Evolutionary conservation across 2,797 vertebrate genomes (phyloP).

Genomic region (Aldrovandia affinis): DNA sequence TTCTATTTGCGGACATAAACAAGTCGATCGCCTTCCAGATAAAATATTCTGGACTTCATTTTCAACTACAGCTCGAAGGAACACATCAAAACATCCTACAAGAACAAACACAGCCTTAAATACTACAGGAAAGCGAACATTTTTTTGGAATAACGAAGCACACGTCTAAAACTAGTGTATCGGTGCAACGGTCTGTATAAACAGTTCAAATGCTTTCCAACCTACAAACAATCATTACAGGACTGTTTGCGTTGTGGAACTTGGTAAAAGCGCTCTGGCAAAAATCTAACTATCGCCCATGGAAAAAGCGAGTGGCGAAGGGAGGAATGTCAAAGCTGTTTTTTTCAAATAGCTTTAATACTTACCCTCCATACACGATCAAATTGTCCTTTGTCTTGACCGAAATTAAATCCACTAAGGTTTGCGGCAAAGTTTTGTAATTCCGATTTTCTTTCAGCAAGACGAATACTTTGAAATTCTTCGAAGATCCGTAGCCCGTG

Average conservation of each 20-base stretch:
- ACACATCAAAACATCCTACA: background rate
- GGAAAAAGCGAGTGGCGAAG: background rate
- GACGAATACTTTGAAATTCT: conserved; percentile 42
- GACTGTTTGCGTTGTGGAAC: background rate
- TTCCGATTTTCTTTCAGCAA: conserved; percentile 47
- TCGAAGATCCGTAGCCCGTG: conserved; percentile 16
- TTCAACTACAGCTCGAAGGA: background rate
- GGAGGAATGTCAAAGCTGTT: conserved; percentile 7
- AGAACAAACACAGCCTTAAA: background rate
- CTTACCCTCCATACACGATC: conserved; percentile 61
- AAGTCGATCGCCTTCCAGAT: background rate
- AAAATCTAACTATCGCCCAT: background rate
- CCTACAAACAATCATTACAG: background rate
- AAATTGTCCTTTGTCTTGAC: conserved; percentile 40
- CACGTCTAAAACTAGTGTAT: conserved; percentile 50
- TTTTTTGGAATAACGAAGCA: background rate
- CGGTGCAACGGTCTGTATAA: background rate
- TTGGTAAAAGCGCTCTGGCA: background rate
- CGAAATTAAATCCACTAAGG: conserved; percentile 46
- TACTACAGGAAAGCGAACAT: background rate
- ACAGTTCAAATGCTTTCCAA: background rate
- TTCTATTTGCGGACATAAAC: background rate
- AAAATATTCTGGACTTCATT: background rate
- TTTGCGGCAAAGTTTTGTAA: conserved; percentile 18
- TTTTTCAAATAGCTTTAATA: conserved; percentile 30